Evolutionary conservation across 2,113 vertebrate species (phyloP).

Genomic region (Gambusia holbrooki): DNA sequence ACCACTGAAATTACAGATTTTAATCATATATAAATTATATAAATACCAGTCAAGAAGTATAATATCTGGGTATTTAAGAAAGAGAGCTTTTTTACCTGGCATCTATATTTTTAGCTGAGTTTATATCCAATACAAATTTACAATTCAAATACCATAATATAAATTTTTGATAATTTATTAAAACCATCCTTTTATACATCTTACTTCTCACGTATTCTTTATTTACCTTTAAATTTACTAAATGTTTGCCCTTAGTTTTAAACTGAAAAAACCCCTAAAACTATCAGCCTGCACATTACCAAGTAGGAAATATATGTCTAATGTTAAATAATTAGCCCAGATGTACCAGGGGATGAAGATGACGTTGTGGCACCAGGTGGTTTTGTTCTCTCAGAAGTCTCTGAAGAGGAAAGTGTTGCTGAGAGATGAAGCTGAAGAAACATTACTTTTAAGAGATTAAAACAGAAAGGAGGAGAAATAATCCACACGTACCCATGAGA

Average conservation of each 20-base stretch:
- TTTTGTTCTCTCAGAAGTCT: not conserved
- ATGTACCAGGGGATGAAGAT: not conserved
- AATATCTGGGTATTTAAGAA: too few species aligned
- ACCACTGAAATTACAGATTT: too few species aligned
- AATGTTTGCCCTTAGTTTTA: too few species aligned
- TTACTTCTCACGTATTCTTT: too few species aligned
- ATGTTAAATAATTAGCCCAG: not conserved
- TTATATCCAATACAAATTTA: too few species aligned
- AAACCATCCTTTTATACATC: too few species aligned
- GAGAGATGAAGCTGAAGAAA: not conserved
- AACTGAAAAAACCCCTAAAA: too few species aligned
- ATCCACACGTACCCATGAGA: conserved; percentile 2
- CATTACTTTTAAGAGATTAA: not conserved
- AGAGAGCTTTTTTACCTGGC: not conserved
- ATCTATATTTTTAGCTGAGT: not conserved
- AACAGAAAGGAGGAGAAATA: not conserved
- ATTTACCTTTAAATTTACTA: too few species aligned
- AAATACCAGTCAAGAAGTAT: not conserved
- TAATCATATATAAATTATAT: too few species aligned
- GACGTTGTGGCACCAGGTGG: not conserved
- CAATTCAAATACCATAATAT: too few species aligned
- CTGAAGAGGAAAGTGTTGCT: not conserved
- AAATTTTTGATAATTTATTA: too few species aligned
- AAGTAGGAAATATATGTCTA: not conserved
- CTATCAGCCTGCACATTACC: not conserved